Evolutionary conservation across 2,113 vertebrate species (phyloP).

Genomic region (Oreotrochilus melanogaster): DNA sequence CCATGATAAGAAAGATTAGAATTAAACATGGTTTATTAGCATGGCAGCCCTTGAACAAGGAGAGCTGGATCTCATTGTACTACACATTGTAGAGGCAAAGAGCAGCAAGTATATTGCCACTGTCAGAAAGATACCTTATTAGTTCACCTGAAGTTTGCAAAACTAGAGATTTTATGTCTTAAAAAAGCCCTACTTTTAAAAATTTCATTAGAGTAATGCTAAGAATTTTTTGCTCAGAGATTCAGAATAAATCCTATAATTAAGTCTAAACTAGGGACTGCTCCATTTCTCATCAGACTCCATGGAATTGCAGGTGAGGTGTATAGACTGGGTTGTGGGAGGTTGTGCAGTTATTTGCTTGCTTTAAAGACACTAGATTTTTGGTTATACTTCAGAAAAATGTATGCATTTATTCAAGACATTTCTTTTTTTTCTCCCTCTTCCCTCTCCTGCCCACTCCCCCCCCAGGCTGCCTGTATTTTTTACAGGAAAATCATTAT

Average conservation of each 20-base stretch:
- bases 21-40: conserved; percentile 34
- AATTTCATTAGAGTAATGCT: not conserved
- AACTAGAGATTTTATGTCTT: not conserved
- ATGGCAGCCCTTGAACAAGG: not conserved
- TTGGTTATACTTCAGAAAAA: not conserved
- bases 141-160: not conserved
- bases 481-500: not conserved
- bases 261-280: not conserved
- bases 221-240: not conserved
- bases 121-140: not conserved
- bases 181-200: not conserved
- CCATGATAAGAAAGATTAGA: conserved; percentile 47
- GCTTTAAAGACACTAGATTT: not conserved
- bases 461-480: not conserved
- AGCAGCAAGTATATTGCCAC: not conserved
- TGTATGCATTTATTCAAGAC: not conserved
- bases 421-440: too few relatives aligned
- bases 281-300: not conserved
- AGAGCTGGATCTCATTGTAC: not conserved
- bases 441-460: too few relatives aligned
- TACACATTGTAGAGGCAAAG: not conserved
- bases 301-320: not conserved
- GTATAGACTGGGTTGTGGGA: not conserved
- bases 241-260: not conserved
- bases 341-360: accelerated